Evolutionary conservation across 2,888 invertebrate genomes (phyloP), one percentile per base, ranked within the genome.

Genomic region (Caenorhabditis sulstoni): DNA sequence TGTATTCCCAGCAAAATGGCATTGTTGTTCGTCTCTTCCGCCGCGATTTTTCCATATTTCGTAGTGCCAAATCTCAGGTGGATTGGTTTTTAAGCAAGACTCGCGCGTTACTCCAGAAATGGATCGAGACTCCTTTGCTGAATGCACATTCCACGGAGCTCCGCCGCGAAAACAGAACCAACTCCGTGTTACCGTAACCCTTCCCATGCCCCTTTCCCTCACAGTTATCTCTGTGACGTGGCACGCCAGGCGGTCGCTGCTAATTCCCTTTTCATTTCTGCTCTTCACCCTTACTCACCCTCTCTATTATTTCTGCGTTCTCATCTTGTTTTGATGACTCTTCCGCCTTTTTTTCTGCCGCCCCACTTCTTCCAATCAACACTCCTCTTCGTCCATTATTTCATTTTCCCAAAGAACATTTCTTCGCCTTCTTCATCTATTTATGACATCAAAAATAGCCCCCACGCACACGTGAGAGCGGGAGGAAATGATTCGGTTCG

Each of bases 371-470:
- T n/a, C 16, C 44, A n/a, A 44, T 44, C 44, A 29, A 22, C 59
- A 16, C 14, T 23, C 29, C 45, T 45, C 47, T 45, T 61, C 59
- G 47, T 37, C 50, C 20, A 37, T 62, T 52, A 29, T 29, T 29
- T 29, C 29, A 5, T 29, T 7, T 29, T 29, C 4, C 7, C 29
- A 29, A 29, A 29, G 29, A 29, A 29, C 29, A 29, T 29, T 29
- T 29, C 18, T 14, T 16, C 14, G n/a, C 44, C 52, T 44, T 47
- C 47, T 16, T 39, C 66, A 53, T 18, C 37, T 68, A 68, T 68
- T 68, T 68, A 68, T 68, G 67, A 52, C 67, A 68, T 68, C 67
- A 68, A 68, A 68, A 68, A 68, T 68, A 68, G 67, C 58, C 22
- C 22, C 50, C 49, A 18, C 12, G 29, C 22, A n/a, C 18, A 23